Evolutionary conservation across 2,888 invertebrate species (phyloP), one percentile per base, ranked within the genome.

Genomic region (Xestia sexstrigata): DNA sequence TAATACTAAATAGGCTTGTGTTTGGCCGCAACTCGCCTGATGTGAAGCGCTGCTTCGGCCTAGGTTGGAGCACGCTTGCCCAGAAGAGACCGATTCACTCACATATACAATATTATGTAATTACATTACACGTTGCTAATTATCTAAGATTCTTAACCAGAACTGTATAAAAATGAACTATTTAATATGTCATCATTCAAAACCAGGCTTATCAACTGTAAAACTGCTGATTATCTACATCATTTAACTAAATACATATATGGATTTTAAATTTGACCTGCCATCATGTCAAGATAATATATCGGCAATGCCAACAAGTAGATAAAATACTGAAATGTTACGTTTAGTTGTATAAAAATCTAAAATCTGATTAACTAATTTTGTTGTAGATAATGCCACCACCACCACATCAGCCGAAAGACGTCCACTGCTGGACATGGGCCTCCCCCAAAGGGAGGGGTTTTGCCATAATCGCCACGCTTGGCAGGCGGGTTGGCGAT

Each of bases 271-370:
- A 66, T n/a, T n/a, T n/a, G 8, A 58, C 58, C 35, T 35, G 35
- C n/a, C 35, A 60, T 45, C 1, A 63, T 35, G 23, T 20, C 8
- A 68, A 45, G 11, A 20, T 23, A 39, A 63, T 39, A 39, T 30
- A 60, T 60, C 30, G 30, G n/a, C 30, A 66, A 78, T 58, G 49
- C 58, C 17, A 78, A 60, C 9, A 26, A 35, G 8, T 8, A 78
- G 20, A 78, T 71, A 30, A 70, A 49, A n/a, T 42, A 20, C 42
- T 13, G 9, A n/a, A 49, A 42, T 65, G 60, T 20, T 13, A 67
- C 42, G 8, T 66, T 70, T 62, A 17, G n/a, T 17, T 26, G 35
- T 62, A 52, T 20, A 30, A 30, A 23, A 65, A 70, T 65, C 39
- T 42, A 17, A 23, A 70, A 78, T 71, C 39, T 70, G 8, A 1